Evolutionary conservation across 2,888 invertebrate species (phyloP), one percentile per base, ranked within the genome.

Genomic region (Pocota personata): DNA sequence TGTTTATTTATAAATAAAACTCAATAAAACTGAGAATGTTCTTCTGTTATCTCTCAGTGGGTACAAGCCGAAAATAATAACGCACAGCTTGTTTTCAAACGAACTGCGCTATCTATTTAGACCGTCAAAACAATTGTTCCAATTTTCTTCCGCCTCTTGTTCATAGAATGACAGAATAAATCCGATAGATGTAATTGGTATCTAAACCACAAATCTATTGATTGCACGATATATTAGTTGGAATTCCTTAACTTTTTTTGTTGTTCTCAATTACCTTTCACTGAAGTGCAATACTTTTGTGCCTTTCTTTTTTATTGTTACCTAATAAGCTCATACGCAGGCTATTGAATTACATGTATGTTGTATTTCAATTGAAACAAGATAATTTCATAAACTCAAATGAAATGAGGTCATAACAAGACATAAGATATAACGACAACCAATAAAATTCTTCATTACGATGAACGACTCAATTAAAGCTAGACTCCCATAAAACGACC

Each of bases 391-490:
- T 77, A 75, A 52, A 55, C 37, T n/a, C 35, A 50, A 43, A 12
- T 10, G 57, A 46, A 83, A 83, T 84, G 84, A 84, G 84, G 80
- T 84, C 84, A 84, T 71, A 84, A 79, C 55, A 83, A 73, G 69
- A 55, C 6, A 16, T 27, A 30, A 32, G 73, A 64, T 48, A 75
- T 48, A n/a, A 19, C n/a, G 48, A 67, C 35, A 52, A 21, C 21
- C 30, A 64, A 57, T 64, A 75, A 64, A 66, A 35, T 43, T 57
- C 43, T 12, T 60, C 32, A 21, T 43, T 37, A 30, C 58, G 79
- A 48, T 3, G 12, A 62, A 69, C 40, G 52, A 69, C 52, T 82
- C 60, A 82, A 82, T 82, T 82, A 69, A 60, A 69, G 35, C 10
- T 32, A 48, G 40, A 52, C 7, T 10, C 37, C 50, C 35, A 35